Conservation (phyloP, 2,113 vertebrate genomes). For the Vulpes vulpes region DNA sequence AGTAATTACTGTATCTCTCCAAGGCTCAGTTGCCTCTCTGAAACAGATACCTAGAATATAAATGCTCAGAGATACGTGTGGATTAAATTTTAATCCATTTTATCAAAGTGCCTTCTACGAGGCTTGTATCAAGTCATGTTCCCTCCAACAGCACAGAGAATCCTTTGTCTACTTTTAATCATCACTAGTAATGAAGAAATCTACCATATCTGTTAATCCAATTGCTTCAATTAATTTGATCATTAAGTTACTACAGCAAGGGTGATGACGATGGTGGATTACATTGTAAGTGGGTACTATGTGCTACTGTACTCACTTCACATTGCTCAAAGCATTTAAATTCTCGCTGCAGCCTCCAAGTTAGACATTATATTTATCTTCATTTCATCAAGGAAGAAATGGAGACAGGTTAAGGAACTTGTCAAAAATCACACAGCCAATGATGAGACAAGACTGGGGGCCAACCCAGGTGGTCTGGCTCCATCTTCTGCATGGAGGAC, state of each 20-base stretch:
- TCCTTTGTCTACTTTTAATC: not conserved
- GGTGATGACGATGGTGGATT: not conserved
- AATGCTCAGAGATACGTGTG: not conserved
- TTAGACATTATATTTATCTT: not conserved
- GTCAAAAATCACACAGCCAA: not conserved
- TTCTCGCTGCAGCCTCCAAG: not conserved
- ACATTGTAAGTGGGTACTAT: rapidly evolving
- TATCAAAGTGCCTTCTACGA: not conserved
- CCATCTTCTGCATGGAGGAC: not conserved
- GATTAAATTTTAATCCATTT: slow-evolving; percentile 17
- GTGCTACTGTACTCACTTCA: not conserved
- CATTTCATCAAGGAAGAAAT: not conserved
- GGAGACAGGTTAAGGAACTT: not conserved
- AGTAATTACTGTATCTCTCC: not conserved
- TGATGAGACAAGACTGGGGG: not conserved
- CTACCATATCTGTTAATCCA: not conserved
- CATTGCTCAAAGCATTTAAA: not conserved
- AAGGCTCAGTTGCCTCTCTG: not conserved
- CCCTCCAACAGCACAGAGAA: not conserved
- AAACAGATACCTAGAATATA: not conserved
- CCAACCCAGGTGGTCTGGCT: not conserved
- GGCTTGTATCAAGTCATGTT: not conserved
- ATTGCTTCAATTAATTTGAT: not conserved
- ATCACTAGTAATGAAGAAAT: not conserved
- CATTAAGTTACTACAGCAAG: not conserved